Evolutionary conservation across 64 coral and sea anemone species (phyloP).

Genomic region (Hydrozoanthus tunicans): DNA sequence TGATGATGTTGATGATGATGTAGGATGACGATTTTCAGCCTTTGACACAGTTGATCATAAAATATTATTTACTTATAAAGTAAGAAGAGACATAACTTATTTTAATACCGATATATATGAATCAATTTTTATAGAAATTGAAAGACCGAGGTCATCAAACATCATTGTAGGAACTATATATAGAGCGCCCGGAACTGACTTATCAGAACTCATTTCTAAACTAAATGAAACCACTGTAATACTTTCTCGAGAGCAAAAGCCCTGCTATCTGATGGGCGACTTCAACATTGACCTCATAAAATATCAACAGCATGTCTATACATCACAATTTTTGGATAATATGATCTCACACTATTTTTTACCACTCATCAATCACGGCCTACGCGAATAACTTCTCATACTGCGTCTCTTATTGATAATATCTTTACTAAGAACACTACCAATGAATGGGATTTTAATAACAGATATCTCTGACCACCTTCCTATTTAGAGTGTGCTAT

Average conservation of each 20-base stretch:
- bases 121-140: constrained; percentile 5
- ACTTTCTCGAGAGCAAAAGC: not conserved
- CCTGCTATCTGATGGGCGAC: not conserved
- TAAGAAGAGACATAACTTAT: not conserved
- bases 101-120: not conserved
- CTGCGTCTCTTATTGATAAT: not conserved
- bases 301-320: not conserved
- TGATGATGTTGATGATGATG: no score
- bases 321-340: not conserved
- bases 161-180: not conserved
- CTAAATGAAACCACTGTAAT: not conserved
- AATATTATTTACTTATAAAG: no score
- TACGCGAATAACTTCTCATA: not conserved
- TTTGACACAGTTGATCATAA: no score
- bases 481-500: not conserved
- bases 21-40: no score
- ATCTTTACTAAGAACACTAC: not conserved
- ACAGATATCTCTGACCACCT: not conserved
- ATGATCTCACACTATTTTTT: not conserved
- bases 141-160: not conserved
- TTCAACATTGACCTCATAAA: not conserved
- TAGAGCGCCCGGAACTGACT: not conserved
- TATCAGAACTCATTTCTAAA: not conserved
- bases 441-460: not conserved
- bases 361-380: not conserved